These are phyloP conservation scores for Platichthys flesus DNA, from an alignment of 2,113 vertebrate genomes.

Conservation along the genomic window DNA sequence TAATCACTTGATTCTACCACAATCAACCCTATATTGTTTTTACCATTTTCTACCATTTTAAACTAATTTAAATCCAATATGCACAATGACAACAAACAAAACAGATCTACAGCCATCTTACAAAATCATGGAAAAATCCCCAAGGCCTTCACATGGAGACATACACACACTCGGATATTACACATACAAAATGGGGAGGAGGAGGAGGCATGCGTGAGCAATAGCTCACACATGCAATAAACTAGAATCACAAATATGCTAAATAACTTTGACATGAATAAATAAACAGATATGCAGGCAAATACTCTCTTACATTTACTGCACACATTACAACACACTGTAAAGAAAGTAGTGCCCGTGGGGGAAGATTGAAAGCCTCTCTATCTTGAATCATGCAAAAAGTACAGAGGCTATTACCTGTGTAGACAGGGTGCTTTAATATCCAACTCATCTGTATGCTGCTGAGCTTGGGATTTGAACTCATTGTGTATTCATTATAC, in stretches of 20 bases:
- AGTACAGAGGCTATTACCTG: background rate
- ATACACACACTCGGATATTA: background rate
- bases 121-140: background rate
- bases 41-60: background rate
- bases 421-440: background rate
- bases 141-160: background rate
- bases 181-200: background rate
- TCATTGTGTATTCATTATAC: constrained; percentile 13
- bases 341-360: background rate
- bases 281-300: no score
- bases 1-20: background rate
- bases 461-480: background rate
- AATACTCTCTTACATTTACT: background rate
- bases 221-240: no score
- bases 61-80: background rate
- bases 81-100: background rate
- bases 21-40: background rate
- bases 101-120: background rate
- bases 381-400: background rate
- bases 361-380: background rate
- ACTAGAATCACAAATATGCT: no score
- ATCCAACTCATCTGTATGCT: background rate
- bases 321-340: background rate
- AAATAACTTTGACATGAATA: no score
- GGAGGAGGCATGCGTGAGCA: no score